These are phyloP conservation scores for Choloepus hoffmanni DNA, from an alignment of 2,113 vertebrate species.

Conservation along the genomic window DNA sequence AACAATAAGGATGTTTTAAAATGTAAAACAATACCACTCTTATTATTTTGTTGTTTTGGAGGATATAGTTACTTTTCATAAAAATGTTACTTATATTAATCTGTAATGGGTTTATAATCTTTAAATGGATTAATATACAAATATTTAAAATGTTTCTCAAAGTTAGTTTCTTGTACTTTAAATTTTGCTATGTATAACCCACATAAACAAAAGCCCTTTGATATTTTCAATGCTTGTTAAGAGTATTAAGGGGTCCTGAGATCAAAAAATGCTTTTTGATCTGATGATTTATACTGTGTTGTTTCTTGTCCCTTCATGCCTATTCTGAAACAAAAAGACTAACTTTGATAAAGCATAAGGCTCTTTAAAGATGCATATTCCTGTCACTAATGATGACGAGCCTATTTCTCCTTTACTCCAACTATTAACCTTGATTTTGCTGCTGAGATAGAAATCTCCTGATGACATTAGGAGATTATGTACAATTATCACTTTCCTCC, in stretches of 20 bases:
- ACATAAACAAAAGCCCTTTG: neutral
- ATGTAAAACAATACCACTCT: neutral
- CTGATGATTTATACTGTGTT: neutral
- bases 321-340: neutral
- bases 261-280: conserved; percentile 41
- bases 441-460: conserved; percentile 34
- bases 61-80: conserved; percentile 30
- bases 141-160: neutral
- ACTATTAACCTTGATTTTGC: conserved; percentile 38
- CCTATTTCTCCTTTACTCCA: conserved; percentile 6
- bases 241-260: neutral
- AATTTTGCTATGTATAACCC: neutral
- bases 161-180: conserved; percentile 35
- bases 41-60: conserved; percentile 18
- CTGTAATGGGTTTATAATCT: neutral
- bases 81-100: conserved; percentile 26
- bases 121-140: neutral
- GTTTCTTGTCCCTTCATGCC: neutral
- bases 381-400: neutral
- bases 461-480: conserved; percentile 18
- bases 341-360: neutral
- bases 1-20: conserved; percentile 2
- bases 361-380: neutral
- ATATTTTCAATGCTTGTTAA: neutral
- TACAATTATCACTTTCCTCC: conserved; percentile 25